These are phyloP conservation scores for Erpetoichthys calabaricus DNA, from an alignment of 2,797 vertebrate species.

Conservation along the genomic window DNA sequence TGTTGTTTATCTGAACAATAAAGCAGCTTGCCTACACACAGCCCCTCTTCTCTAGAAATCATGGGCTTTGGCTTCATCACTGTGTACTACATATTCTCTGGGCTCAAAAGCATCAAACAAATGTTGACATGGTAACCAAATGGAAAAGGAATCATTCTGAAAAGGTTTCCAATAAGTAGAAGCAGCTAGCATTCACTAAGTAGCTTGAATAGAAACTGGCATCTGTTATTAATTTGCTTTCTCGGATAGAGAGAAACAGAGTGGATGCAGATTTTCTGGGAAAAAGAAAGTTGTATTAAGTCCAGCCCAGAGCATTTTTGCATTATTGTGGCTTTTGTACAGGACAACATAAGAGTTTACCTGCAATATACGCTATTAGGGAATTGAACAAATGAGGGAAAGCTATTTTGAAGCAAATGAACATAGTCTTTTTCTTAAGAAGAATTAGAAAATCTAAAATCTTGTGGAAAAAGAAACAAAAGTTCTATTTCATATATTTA, in stretches of 20 bases:
- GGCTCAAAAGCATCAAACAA: constrained; percentile 18
- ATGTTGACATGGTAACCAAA: constrained; percentile 47
- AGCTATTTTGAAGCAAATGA: too few relatives aligned
- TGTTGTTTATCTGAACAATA: constrained; percentile 32
- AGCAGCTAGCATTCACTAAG: constrained; percentile 38
- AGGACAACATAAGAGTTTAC: constrained; percentile 30
- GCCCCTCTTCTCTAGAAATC: constrained; percentile 28
- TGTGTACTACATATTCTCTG: constrained; percentile 3
- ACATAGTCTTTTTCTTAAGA: too few relatives aligned
- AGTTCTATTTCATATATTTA: too few relatives aligned
- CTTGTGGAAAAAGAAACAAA: too few relatives aligned
- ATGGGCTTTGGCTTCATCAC: constrained; percentile 27
- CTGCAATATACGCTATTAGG: constrained; percentile 32
- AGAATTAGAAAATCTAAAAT: too few relatives aligned
- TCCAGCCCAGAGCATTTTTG: constrained; percentile 28
- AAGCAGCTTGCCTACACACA: constrained; percentile 32
- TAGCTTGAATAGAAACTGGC: constrained; percentile 39
- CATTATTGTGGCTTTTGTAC: constrained; percentile 32
- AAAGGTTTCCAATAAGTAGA: constrained; percentile 38
- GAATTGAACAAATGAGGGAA: constrained; percentile 21
- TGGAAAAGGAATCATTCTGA: constrained; percentile 35
- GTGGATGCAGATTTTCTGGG: constrained; percentile 43
- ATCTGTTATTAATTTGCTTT: constrained; percentile 53
- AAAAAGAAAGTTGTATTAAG: constrained; percentile 38
- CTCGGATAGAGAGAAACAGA: constrained; percentile 38